phyloP scores from a whole-genome alignment of 2,888 invertebrate species.

The Sclerodermus sp. region DNA sequence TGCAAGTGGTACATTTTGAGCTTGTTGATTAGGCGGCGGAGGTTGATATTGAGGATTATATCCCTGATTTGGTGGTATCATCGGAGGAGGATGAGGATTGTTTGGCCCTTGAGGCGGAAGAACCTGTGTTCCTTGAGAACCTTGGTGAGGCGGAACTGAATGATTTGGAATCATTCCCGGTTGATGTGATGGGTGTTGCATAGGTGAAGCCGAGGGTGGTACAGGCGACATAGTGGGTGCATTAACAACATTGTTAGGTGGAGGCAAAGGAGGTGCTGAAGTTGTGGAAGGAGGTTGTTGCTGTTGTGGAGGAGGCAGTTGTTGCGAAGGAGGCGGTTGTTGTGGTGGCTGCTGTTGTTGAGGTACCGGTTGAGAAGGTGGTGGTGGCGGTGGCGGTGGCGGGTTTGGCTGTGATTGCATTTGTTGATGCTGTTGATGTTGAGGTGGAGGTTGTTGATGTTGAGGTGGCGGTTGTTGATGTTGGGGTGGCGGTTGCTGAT shows the following conservation, averaged over 20 bases:
- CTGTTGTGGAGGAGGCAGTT: constrained; percentile 50
- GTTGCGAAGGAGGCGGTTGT: constrained; percentile 29
- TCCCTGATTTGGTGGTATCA: constrained; percentile 53
- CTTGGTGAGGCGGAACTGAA: constrained; percentile 40
- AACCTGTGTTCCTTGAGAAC: constrained; percentile 19
- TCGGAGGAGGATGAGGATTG: constrained; percentile 44
- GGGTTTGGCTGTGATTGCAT: constrained; percentile 28
- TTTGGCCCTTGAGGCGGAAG: constrained; percentile 47
- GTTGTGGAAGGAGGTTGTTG: constrained; percentile 43
- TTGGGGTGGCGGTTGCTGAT: constrained; percentile 30
- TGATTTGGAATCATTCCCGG: constrained; percentile 52
- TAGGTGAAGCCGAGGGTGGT: constrained; percentile 33
- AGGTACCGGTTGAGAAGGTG: constrained; percentile 28
- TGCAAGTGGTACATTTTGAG: constrained; percentile 61
- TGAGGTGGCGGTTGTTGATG: constrained; percentile 34
- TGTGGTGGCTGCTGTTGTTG: constrained; percentile 25
- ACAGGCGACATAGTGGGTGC: constrained; percentile 35
- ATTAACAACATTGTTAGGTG: constrained; percentile 20
- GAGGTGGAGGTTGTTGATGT: constrained; percentile 16
- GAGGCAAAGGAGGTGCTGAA: constrained; percentile 37
- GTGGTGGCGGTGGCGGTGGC: constrained; percentile 33
- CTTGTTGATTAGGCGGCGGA: constrained; percentile 50
- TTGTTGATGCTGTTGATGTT: constrained; percentile 20
- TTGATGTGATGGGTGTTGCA: constrained; percentile 45
- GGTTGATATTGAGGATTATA: constrained; percentile 56